Evolutionary conservation across 2,888 invertebrate genomes (phyloP).

Genomic region (Leucoma salicis): DNA sequence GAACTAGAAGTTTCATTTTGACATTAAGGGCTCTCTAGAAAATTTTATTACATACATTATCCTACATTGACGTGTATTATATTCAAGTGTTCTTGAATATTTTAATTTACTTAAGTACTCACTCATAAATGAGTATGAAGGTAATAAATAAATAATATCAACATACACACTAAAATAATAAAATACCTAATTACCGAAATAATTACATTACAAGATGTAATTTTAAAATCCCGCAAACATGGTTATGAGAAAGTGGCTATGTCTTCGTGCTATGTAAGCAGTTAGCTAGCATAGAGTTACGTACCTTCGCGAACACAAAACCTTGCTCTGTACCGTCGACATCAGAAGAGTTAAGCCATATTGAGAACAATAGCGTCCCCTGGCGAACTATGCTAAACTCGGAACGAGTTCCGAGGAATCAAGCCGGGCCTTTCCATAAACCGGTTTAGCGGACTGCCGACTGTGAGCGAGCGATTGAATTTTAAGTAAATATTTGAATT

Average conservation of each 20-base stretch:
- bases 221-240: constrained; percentile 3
- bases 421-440: constrained; percentile 43
- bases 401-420: constrained; percentile 30
- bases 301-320: too few species aligned
- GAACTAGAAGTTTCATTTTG: too few species aligned
- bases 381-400: constrained; percentile 41
- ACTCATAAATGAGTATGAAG: too few species aligned
- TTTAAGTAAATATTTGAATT: constrained; percentile 26
- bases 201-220: neutral
- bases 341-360: constrained; percentile 47
- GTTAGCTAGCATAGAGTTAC: constrained; percentile 33
- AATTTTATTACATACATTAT: too few species aligned
- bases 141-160: too few species aligned
- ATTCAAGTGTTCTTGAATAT: too few species aligned
- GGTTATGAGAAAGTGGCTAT: constrained; percentile 19
- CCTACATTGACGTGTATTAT: too few species aligned
- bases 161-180: too few species aligned
- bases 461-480: constrained; percentile 16
- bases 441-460: constrained; percentile 26
- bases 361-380: constrained; percentile 50
- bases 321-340: too few species aligned
- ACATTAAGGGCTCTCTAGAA: too few species aligned
- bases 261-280: constrained; percentile 27
- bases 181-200: too few species aligned
- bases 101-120: too few species aligned